Conservation (phyloP, 2,113 vertebrate species). For the Chelonoidis abingdonii region DNA sequence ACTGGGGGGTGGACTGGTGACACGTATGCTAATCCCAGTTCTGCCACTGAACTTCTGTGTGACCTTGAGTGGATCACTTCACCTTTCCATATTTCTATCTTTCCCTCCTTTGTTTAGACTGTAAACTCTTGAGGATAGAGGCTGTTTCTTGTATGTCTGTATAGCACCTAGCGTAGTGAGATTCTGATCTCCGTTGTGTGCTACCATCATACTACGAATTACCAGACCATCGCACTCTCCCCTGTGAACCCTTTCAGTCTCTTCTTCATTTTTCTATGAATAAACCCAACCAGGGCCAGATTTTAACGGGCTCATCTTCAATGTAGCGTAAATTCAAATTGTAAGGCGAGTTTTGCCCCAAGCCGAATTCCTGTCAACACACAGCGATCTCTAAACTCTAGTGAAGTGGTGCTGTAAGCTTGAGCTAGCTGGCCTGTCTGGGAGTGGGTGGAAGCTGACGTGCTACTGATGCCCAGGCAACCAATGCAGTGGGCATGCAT, state of each 20-base stretch:
- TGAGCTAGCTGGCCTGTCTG: too few species aligned
- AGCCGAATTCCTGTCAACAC: too few species aligned
- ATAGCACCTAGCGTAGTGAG: background rate
- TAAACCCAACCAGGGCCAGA: fast-evolving
- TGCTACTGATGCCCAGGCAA: too few species aligned
- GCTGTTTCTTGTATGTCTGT: background rate
- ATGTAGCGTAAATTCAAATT: too few species aligned
- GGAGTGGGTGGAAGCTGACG: too few species aligned
- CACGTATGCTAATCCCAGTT: background rate
- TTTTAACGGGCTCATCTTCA: background rate
- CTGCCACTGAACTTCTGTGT: fast-evolving
- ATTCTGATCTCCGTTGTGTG: background rate
- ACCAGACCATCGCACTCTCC: background rate
- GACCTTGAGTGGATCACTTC: background rate
- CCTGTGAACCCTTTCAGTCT: background rate
- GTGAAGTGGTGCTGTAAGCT: too few species aligned
- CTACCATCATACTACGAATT: fast-evolving
- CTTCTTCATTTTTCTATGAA: background rate
- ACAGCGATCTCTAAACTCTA: too few species aligned
- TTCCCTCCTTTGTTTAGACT: background rate
- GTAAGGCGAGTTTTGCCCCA: too few species aligned
- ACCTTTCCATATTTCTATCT: background rate
- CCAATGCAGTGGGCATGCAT: too few species aligned
- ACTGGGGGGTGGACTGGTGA: fast-evolving
- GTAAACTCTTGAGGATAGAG: fast-evolving